A percentile compares a stretch with the other conserved stretches of the same genome.
phyloP scores from a whole-genome alignment of 2,888 invertebrate species.

The Cataglyphis albicans region DNA sequence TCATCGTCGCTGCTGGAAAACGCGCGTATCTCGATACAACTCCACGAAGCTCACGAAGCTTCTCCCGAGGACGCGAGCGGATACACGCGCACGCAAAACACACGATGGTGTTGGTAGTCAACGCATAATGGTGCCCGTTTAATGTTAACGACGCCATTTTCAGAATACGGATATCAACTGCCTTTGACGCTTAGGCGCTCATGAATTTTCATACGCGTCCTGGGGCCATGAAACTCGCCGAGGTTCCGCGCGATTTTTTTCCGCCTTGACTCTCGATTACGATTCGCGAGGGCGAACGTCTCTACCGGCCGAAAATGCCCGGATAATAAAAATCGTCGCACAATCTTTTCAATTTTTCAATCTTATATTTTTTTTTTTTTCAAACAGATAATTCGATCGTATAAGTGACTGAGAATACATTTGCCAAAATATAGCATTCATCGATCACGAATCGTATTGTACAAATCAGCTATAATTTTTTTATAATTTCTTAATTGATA shows the following conservation, averaged over 20 bases:
- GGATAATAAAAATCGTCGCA: not conserved
- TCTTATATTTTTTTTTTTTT: not conserved
- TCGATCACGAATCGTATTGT: not conserved
- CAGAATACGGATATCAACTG: slow-evolving; percentile 83
- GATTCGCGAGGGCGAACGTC: slow-evolving; percentile 27
- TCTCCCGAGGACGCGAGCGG: slow-evolving; percentile 10
- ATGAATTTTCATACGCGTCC: slow-evolving; percentile 83
- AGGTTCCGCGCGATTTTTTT: slow-evolving; percentile 64
- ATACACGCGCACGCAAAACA: not conserved
- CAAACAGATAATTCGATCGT: not conserved
- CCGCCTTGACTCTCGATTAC: slow-evolving; percentile 49
- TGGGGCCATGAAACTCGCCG: slow-evolving; percentile 60
- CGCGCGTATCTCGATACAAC: slow-evolving; percentile 14
- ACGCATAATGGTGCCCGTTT: slow-evolving; percentile 83
- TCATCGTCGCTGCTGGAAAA: slow-evolving; percentile 45
- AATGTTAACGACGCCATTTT: slow-evolving; percentile 85
- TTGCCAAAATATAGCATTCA: not conserved
- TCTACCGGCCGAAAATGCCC: slow-evolving; percentile 5
- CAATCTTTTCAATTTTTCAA: not conserved
- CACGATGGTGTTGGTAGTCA: slow-evolving; percentile 65
- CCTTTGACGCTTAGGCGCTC: slow-evolving; percentile 80
- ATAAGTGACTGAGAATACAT: not conserved
- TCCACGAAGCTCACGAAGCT: not conserved
- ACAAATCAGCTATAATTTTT: not conserved
- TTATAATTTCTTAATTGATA: not conserved